Evolutionary conservation across 2,113 vertebrate species (phyloP).

Genomic region (Myotis davidii): DNA sequence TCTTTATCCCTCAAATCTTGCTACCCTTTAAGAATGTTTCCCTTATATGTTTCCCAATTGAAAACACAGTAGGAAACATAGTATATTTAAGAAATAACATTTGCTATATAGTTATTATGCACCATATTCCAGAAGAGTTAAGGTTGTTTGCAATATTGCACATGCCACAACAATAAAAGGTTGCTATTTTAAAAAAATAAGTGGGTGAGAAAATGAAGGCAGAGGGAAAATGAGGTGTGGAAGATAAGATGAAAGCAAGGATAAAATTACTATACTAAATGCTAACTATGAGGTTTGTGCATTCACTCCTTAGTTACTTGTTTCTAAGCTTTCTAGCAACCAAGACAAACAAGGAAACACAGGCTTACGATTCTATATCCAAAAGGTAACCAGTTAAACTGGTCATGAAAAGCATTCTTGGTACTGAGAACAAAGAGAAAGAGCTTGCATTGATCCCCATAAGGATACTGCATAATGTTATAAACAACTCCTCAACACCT

Average conservation of each 20-base stretch:
- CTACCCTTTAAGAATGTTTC: neutral
- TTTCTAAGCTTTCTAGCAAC: neutral
- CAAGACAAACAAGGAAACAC: neutral
- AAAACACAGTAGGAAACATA: neutral
- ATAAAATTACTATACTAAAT: neutral
- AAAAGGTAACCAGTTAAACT: neutral
- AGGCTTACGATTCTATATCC: neutral
- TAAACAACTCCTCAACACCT: neutral
- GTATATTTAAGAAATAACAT: neutral
- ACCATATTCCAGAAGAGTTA: slow-evolving; percentile 15
- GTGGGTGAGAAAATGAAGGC: neutral
- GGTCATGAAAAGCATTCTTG: neutral
- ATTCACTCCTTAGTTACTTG: neutral
- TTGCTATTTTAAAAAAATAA: neutral
- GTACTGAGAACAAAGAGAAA: slow-evolving; percentile 1
- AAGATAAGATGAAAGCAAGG: neutral
- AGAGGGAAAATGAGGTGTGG: neutral
- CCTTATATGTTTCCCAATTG: neutral
- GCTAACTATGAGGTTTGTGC: neutral
- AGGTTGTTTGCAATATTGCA: neutral
- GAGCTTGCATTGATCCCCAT: neutral
- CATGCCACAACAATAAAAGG: neutral
- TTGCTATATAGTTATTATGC: neutral
- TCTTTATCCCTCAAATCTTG: neutral
- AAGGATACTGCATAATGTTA: neutral